Evolutionary conservation across 2,888 invertebrate genomes (phyloP).

Genomic region (Gymnoscelis rufifasciata): DNA sequence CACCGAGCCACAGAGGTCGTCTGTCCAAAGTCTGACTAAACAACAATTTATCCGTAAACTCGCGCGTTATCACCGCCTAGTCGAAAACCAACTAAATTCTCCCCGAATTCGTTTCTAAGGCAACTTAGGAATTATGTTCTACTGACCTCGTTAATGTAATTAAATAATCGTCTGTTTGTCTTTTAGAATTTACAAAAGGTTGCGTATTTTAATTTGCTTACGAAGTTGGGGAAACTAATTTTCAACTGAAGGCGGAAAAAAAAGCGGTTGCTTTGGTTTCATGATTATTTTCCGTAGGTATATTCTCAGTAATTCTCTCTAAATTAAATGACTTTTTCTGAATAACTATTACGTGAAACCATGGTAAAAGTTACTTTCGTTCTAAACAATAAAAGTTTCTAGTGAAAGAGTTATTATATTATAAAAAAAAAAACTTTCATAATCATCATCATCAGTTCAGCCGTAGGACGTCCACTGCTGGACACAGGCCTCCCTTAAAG

Average conservation of each 20-base stretch:
- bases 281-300: not conserved
- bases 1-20: no score
- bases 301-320: not conserved
- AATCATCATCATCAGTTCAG: no score
- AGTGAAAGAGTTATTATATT: no score
- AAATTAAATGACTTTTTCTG: no score
- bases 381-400: no score
- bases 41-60: no score
- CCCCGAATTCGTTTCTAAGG: constrained; percentile 35
- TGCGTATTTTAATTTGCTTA: constrained; percentile 12
- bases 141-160: constrained; percentile 40
- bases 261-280: not conserved
- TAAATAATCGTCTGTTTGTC: constrained; percentile 38
- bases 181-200: constrained; percentile 24
- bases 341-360: no score
- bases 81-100: not conserved
- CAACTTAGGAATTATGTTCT: constrained; percentile 46
- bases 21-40: no score
- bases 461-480: no score
- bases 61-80: not conserved
- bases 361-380: no score
- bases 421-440: no score
- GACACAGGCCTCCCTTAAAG: no score
- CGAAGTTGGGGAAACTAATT: not conserved
- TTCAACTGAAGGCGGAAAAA: not conserved